Evolutionary conservation across 1,140 invertebrate species (phyloP).

Genomic region (Drosophila trapezifrons): DNA sequence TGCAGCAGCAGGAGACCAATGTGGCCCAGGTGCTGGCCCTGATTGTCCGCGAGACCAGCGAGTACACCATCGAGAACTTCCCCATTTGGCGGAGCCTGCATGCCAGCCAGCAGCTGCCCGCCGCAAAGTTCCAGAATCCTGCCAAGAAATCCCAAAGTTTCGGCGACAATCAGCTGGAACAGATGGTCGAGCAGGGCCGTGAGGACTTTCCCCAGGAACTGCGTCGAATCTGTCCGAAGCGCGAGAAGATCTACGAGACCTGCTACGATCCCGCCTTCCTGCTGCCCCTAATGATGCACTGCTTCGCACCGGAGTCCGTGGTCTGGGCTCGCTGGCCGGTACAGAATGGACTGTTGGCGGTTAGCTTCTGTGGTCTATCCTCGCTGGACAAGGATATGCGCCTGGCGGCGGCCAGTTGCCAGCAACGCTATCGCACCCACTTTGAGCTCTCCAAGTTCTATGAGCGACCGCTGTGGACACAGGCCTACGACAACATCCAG

Average conservation of each 20-base stretch:
- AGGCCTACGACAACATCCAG: constrained; percentile 85
- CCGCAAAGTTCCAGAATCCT: constrained; percentile 59
- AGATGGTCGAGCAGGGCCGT: constrained; percentile 58
- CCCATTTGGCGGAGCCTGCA: constrained; percentile 84
- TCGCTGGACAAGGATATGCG: constrained; percentile 86
- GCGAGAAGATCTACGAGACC: constrained; percentile 66
- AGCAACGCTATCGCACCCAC: constrained; percentile 87
- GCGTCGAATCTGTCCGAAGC: constrained; percentile 68
- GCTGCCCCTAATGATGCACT: constrained; percentile 87
- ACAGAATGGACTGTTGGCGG: constrained; percentile 86
- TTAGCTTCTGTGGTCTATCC: constrained; percentile 86
- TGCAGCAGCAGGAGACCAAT: constrained; percentile 88
- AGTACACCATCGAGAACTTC: constrained; percentile 89
- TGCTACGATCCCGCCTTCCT: constrained; percentile 90
- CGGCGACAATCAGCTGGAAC: constrained; percentile 69
- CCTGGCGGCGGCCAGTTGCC: constrained; percentile 86
- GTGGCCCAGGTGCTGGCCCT: constrained; percentile 89
- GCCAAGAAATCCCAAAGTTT: constrained; percentile 37
- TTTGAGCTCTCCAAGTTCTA: constrained; percentile 83
- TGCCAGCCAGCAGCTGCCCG: constrained; percentile 66
- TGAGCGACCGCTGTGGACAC: constrained; percentile 84
- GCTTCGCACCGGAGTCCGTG: constrained; percentile 86
- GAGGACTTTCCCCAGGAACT: constrained; percentile 47
- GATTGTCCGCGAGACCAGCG: constrained; percentile 87
- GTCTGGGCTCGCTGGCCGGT: constrained; percentile 87